Conservation (phyloP, 2,797 vertebrate genomes). For the Rhinichthys osculus region DNA sequence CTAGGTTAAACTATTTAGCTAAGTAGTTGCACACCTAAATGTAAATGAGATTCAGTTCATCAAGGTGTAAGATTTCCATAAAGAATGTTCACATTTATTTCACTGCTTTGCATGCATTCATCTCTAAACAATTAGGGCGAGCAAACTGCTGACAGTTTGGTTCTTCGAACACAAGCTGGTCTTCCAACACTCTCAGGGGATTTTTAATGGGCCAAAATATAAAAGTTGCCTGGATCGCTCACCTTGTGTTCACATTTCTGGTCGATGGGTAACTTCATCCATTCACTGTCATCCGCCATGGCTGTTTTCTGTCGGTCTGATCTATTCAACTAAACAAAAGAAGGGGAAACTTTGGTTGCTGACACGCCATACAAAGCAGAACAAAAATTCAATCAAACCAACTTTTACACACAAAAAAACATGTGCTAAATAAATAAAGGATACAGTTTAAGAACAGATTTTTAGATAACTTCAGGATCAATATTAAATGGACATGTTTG, state of each 20-base stretch:
- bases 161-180: background rate
- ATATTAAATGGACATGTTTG: background rate
- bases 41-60: background rate
- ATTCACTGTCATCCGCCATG: slow-evolving; percentile 98
- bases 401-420: background rate
- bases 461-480: background rate
- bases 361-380: background rate
- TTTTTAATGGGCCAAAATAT: background rate
- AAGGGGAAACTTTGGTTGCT: slow-evolving; percentile 12
- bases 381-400: background rate
- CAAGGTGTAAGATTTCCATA: background rate
- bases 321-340: slow-evolving; percentile 64
- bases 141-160: background rate
- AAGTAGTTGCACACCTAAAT: background rate
- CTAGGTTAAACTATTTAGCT: background rate
- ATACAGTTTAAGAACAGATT: background rate
- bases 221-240: slow-evolving; percentile 59
- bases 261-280: slow-evolving; percentile 96
- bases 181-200: background rate
- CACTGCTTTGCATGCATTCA: background rate
- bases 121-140: background rate
- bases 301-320: slow-evolving; percentile 64
- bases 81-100: background rate
- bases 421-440: background rate
- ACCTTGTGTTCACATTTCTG: slow-evolving; percentile 99